A percentile compares a stretch with the other conserved stretches of the same genome.
Evolutionary conservation across 2,888 invertebrate species (phyloP).

Genomic region (Phrixothrix hirtus): DNA sequence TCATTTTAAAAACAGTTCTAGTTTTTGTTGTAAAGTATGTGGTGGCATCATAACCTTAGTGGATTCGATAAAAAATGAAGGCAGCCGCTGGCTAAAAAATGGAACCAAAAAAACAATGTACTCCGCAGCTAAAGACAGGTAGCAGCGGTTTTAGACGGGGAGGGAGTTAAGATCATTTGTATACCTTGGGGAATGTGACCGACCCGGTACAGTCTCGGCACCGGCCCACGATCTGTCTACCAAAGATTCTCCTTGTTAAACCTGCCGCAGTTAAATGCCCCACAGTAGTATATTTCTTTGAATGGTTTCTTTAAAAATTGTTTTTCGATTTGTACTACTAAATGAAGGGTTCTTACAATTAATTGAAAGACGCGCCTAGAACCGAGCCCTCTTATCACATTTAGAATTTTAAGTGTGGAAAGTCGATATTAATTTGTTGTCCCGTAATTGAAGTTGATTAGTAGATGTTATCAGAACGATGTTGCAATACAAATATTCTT

Average conservation of each 20-base stretch:
- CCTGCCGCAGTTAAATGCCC: constrained; percentile 28
- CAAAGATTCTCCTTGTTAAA: constrained; percentile 28
- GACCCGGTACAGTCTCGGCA: constrained; percentile 54
- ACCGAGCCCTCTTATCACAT: neutral
- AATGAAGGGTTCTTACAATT: constrained; percentile 7
- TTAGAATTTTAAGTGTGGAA: neutral
- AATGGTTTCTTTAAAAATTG: constrained; percentile 19
- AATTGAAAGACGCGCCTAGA: neutral
- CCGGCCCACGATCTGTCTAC: constrained; percentile 45
- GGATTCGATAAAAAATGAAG: constrained; percentile 49
- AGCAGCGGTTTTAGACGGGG: constrained; percentile 45
- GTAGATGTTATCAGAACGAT: constrained; percentile 42
- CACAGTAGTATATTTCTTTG: constrained; percentile 23
- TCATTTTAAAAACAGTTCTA: constrained; percentile 28
- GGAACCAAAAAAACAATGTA: constrained; percentile 53
- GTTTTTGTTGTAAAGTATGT: constrained; percentile 34
- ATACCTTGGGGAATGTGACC: constrained; percentile 58
- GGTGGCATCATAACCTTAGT: constrained; percentile 40
- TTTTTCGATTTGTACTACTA: constrained; percentile 4
- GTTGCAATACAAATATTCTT: constrained; percentile 36
- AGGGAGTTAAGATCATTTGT: constrained; percentile 55
- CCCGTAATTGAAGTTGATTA: constrained; percentile 44
- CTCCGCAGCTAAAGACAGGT: constrained; percentile 56
- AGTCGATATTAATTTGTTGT: constrained; percentile 15
- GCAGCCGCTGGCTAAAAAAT: constrained; percentile 49